Conservation (phyloP, 2,888 invertebrate species). For the Lathronympha strigana region DNA sequence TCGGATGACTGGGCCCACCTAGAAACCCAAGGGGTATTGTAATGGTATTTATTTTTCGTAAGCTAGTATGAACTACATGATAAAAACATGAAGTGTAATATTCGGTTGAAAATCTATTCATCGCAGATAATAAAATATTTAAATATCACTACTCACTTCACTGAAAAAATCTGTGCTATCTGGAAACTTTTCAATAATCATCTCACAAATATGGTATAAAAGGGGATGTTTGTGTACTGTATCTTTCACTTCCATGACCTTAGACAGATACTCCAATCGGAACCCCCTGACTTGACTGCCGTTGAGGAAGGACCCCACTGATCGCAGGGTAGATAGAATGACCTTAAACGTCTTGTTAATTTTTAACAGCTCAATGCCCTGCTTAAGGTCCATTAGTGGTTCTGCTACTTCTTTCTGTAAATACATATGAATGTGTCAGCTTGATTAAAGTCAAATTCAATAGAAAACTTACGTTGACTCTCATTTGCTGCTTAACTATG, state of each 20-base stretch:
- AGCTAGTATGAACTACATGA: not conserved
- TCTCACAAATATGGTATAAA: slow-evolving; percentile 98
- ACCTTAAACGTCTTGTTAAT: slow-evolving; percentile 97
- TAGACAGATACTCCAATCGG: slow-evolving; percentile 97
- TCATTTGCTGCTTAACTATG: too few relatives aligned
- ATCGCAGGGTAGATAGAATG: slow-evolving; percentile 95
- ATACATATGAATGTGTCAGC: slow-evolving; percentile 22
- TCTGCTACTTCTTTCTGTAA: slow-evolving; percentile 96
- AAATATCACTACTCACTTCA: slow-evolving; percentile 86
- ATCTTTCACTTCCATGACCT: slow-evolving; percentile 99
- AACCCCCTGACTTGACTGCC: slow-evolving; percentile 97
- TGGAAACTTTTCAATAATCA: slow-evolving; percentile 98
- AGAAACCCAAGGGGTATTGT: slow-evolving; percentile 45
- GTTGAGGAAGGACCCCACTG: slow-evolving; percentile 98
- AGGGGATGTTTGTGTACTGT: slow-evolving; percentile 99
- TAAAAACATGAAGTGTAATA: too few relatives aligned
- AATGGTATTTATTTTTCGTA: not conserved
- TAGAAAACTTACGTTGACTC: too few relatives aligned
- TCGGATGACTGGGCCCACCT: slow-evolving; percentile 95
- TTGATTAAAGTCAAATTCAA: too few relatives aligned
- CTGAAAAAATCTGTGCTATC: slow-evolving; percentile 98
- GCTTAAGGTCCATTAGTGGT: slow-evolving; percentile 99
- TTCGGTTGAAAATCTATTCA: not conserved
- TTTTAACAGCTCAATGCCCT: slow-evolving; percentile 96
- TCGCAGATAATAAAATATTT: not conserved